Evolutionary conservation across 2,113 vertebrate species (phyloP), one percentile per base, ranked within the genome.

Genomic region (Crotophaga sulcirostris): DNA sequence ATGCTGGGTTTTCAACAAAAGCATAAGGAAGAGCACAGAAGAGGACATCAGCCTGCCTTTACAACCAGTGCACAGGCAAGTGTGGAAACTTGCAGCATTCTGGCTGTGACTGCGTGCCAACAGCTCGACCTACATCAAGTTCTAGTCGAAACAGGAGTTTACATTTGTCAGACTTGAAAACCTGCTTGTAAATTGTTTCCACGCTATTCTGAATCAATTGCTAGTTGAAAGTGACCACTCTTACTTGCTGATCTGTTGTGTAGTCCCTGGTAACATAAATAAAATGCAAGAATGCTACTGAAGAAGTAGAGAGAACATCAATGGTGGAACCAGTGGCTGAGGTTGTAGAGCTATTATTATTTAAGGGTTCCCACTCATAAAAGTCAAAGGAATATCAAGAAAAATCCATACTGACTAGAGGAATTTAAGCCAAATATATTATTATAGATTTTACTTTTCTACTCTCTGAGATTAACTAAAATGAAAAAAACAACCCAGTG

Each of bases 11-110:
- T 34, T 34, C 74, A n/a, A 26, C 5, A 36, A 10, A 31, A 31
- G 72, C 4, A 2, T 10, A 25, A 67, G 49, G 67, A 33, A 44
- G 20, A 52, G 73, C 73, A n/a, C 18, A 25, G 49, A 33, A 15
- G 56, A 55, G 34, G 26, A 28, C 42, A 8, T 3, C 6, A n/a
- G 56, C 54, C 49, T n/a, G 31, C 73, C 38, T 31, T 24, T 11
- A 20, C 6, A 2, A 5, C 72, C 15, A 5, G 29, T 1, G 38
- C 59, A 19, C 2, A 2, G 34, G 9, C 4, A 8, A 16, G 38
- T 31, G 6, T 6, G 44, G 44, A 9, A 28, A 2, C 20, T 1
- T 3, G 0, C 29, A 9, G 8, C 21, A 1, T 7, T 7, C 26
- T 42, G 0, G 60, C 78, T 21, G 69, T 1, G 3, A 3, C 56